phyloP scores from a whole-genome alignment of 2,113 vertebrate species.

The Hemicordylus capensis region DNA sequence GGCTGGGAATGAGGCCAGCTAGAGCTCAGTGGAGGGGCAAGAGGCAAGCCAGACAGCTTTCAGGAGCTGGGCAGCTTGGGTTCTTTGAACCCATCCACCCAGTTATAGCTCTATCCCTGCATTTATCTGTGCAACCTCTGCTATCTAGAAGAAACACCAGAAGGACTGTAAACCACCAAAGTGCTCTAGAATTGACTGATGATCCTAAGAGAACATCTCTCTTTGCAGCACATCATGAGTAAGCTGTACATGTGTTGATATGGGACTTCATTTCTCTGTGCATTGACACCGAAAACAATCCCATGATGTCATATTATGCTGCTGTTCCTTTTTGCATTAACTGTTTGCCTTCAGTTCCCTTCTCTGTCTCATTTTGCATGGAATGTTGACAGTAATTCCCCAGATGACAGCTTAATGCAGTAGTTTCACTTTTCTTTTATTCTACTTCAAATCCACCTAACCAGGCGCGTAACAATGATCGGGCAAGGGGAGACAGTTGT shows the following conservation, averaged over 20 bases:
- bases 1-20: no score
- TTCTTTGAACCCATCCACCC: no score
- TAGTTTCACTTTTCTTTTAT: background rate
- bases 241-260: background rate
- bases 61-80: no score
- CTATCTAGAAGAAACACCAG: background rate
- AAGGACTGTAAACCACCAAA: background rate
- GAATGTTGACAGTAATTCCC: background rate
- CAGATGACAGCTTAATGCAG: background rate
- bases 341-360: background rate
- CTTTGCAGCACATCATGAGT: background rate
- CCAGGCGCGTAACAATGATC: fast-evolving
- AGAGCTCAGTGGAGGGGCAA: no score
- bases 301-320: background rate
- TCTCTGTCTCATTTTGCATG: background rate
- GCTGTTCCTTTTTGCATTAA: background rate
- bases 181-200: background rate
- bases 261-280: background rate
- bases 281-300: background rate
- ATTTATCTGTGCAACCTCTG: background rate
- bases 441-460: background rate
- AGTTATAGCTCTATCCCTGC: background rate
- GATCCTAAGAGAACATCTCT: no score
- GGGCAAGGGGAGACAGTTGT: no score
- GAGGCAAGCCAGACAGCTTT: no score